Base-by-base conservation (phyloP, 2,888 invertebrate genomes). In the Eledona agricola region DNA sequence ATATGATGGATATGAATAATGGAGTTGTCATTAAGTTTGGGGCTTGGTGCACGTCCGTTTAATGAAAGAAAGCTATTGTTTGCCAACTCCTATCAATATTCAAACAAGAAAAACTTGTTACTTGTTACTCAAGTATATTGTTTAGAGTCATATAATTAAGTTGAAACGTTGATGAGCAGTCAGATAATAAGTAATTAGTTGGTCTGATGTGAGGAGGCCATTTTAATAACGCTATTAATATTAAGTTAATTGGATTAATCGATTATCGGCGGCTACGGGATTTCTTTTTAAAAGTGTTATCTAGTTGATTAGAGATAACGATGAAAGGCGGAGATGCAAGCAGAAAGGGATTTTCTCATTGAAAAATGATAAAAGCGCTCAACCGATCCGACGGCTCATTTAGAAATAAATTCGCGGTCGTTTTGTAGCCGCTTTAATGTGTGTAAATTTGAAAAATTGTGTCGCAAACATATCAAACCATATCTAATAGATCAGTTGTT, bases 401-500 rank as follows among this genome's bases (percentile, higher is more conserved):
- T 28, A 28, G 40, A 40, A 28, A 12, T 28, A 40, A 16, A 40
- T 34, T 37, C 26, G 37, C 12, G 34, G 20, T 34, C 12, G 11
- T 34, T 20, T 19, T 17, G 12, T 17, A n/a, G 34, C 4, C 34
- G 20, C 34, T 38, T 34, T 38, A 38, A 23, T 9, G 25, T 25
- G 34, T 34, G 34, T 34, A 45, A 45, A 45, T 34, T 45, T 45
- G 45, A 45, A 45, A 45, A 42, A 51, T 51, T 28, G 50, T 51
- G 26, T 37, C 34, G 28, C 42, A 51, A 45, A 45, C 45, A 45
- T 26, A 42, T 45, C 29, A 45, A 37, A 53, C 53, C 49, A 22
- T 54, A 23, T 15, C 54, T 43, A 54, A 50, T 50, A 38, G 51
- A 51, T 45, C 37, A 31, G 47, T 54, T 54, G 49, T 42, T 51